Evolutionary conservation across 2,888 invertebrate genomes (phyloP), one percentile per base, ranked within the genome.

Genomic region (Diarsia brunnea): DNA sequence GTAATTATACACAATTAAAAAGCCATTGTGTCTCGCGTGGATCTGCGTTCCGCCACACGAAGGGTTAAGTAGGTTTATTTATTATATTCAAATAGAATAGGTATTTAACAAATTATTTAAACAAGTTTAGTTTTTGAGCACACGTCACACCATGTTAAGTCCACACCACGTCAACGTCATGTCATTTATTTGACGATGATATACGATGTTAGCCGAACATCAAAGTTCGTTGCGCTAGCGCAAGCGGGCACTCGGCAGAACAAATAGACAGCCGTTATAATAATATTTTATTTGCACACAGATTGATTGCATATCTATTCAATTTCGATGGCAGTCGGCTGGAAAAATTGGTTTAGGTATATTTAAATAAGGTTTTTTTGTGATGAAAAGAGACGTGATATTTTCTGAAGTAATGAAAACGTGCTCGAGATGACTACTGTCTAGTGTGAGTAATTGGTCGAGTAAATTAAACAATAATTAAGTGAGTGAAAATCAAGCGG

Each of bases 211-310:
- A 73, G 67, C 70, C 78, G 81, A 80, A 80, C 70, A 74, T 83
- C 64, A 78, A 64, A 81, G 74, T 73, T 74, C 78, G 73, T 70
- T 66, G 82, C 66, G 74, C 75, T 73, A 73, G 69, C 71, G 53
- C 73, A 63, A 64, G 53, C 58, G 16, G 53, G 79, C 74, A 78
- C 78, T 79, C 63, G 82, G 55, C 21, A 73, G 66, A 75, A 47
- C 81, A 84, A 88, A 88, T 49, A 87, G 19, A 16, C n/a, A 43
- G 2, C 89, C 85, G 88, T 84, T 88, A 88, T 68, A 24, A 83
- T 24, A 88, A 89, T 88, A 88, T 87, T 88, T 81, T 69, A 82
- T 76, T 79, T 73, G 87, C 84, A 69, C 45, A 79, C 68, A 79
- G 21, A 84, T 81, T 82, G 82, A 87, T 89, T 81, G 81, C 79